Conservation (phyloP, 2,888 invertebrate species). For the Drosophila testacea region DNA sequence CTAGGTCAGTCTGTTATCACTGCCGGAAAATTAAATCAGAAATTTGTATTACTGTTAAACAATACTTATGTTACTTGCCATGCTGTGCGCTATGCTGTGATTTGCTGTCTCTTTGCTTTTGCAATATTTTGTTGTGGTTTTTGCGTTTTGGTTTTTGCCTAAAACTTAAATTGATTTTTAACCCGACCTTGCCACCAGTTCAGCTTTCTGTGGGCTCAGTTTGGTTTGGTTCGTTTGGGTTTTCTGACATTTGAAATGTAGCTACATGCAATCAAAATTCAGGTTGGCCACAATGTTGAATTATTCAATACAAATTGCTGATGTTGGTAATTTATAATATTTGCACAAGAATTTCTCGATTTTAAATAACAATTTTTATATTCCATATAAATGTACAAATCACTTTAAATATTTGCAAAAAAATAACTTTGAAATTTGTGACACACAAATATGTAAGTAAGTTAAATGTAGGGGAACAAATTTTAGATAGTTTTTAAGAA, state of each 20-base stretch:
- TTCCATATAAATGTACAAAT: not conserved
- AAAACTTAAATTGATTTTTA: slow-evolving; percentile 73
- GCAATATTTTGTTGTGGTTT: slow-evolving; percentile 54
- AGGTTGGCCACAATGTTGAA: slow-evolving; percentile 48
- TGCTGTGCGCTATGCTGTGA: slow-evolving; percentile 15
- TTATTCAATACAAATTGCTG: slow-evolving; percentile 63
- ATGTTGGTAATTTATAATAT: slow-evolving; percentile 63
- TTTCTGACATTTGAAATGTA: slow-evolving; percentile 43
- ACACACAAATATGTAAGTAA: not conserved
- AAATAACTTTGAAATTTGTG: not conserved
- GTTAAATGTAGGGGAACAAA: not conserved
- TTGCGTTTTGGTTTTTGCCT: slow-evolving; percentile 46
- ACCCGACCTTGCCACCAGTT: slow-evolving; percentile 54
- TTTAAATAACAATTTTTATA: not conserved
- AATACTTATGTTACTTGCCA: slow-evolving; percentile 44
- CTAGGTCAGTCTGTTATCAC: slow-evolving; percentile 49
- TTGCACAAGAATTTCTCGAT: slow-evolving; percentile 45
- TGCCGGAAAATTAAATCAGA: slow-evolving; percentile 50
- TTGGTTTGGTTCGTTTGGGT: slow-evolving; percentile 10
- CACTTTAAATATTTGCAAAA: slow-evolving; percentile 14
- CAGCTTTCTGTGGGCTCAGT: slow-evolving; percentile 20
- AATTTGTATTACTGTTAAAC: slow-evolving; percentile 35
- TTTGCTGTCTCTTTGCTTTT: slow-evolving; percentile 7
- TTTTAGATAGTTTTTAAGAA: not conserved
- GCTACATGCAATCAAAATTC: slow-evolving; percentile 55